A percentile compares a stretch with the other conserved stretches of the same genome.
These are phyloP conservation scores for Gallirallus australis DNA, from an alignment of 2,797 vertebrate genomes.

Conservation along the genomic window DNA sequence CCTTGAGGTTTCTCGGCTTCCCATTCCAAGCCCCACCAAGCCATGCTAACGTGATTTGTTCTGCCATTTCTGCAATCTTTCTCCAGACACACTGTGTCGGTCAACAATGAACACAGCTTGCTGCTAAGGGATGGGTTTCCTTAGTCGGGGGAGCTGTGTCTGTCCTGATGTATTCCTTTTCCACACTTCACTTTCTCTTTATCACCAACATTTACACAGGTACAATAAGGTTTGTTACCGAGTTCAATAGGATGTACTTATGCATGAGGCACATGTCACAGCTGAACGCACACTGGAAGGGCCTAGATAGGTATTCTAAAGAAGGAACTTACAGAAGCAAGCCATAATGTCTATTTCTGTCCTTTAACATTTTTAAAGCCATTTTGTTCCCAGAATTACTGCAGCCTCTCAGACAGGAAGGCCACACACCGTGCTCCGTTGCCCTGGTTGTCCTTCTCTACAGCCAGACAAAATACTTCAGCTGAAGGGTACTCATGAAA, in stretches of 20 bases:
- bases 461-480: background rate
- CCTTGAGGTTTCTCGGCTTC: background rate
- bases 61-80: background rate
- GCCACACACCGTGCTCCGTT: background rate
- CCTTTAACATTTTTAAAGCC: conserved; percentile 17
- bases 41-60: background rate
- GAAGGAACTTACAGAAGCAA: background rate
- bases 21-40: background rate
- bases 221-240: background rate
- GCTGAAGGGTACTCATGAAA: background rate
- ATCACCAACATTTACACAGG: background rate
- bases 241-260: background rate
- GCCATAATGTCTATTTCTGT: conserved; percentile 8
- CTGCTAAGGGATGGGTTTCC: background rate
- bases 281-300: conserved; percentile 28
- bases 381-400: conserved; percentile 28
- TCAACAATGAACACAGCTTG: background rate
- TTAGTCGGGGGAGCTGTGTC: background rate
- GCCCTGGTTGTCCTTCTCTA: background rate
- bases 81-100: background rate
- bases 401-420: background rate
- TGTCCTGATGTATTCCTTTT: background rate
- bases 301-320: background rate
- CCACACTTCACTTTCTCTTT: background rate
- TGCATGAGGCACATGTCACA: conserved; percentile 6